These are phyloP conservation scores for Choreutis nemorana DNA, from an alignment of 2,888 invertebrate genomes.

Conservation along the genomic window DNA sequence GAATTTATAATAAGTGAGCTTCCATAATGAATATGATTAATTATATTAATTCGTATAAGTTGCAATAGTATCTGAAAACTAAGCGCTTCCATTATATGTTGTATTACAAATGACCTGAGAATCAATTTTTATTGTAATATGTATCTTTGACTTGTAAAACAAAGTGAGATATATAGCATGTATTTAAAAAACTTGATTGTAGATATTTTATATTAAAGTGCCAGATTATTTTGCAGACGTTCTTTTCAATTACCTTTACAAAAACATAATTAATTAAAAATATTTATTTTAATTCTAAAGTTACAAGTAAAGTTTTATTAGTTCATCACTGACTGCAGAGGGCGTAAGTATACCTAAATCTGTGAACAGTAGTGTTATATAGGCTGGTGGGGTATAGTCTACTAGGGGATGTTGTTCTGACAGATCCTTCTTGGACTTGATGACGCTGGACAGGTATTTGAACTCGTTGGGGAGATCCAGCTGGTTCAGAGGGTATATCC, in stretches of 20 bases:
- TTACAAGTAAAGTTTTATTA: constrained; percentile 95
- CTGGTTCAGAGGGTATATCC: constrained; percentile 93
- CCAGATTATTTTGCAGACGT: constrained; percentile 33
- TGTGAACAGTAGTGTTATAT: constrained; percentile 91
- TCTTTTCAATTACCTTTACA: too few species aligned
- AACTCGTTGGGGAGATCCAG: constrained; percentile 89
- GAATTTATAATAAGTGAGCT: too few species aligned
- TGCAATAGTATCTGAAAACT: too few species aligned
- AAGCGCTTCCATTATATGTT: too few species aligned
- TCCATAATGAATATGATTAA: constrained; percentile 17
- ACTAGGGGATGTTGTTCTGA: constrained; percentile 83
- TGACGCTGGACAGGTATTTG: constrained; percentile 69
- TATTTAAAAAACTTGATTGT: constrained; percentile 24
- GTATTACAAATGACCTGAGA: too few species aligned
- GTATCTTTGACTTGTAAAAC: constrained; percentile 16
- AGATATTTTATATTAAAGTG: constrained; percentile 55
- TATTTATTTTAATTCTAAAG: constrained; percentile 15
- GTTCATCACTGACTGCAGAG: constrained; percentile 96
- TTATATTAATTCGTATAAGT: constrained; percentile 5
- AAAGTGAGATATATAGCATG: constrained; percentile 27
- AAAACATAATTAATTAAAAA: constrained; percentile 3
- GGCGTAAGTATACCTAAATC: constrained; percentile 96
- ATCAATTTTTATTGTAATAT: constrained; percentile 6
- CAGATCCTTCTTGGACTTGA: constrained; percentile 41
- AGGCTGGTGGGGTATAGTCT: constrained; percentile 96